Evolutionary conservation across 2,113 vertebrate species (phyloP).

Genomic region (human (Homo sapiens)): GRCh38 chr22:44326501-44327000

Average conservation of each 20-base stretch:
- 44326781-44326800: not conserved
- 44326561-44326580: constrained; percentile 71
- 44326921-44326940: not conserved
- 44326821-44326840: not conserved
- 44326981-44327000: rapidly evolving
- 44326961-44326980: rapidly evolving
- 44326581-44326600: constrained; percentile 57
- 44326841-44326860: not conserved
- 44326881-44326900: not conserved
- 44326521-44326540: not conserved
- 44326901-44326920: not conserved
- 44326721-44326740: rapidly evolving
- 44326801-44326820: not conserved
- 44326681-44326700: not conserved
- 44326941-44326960: rapidly evolving
- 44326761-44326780: not conserved
- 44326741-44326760: not conserved
- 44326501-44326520: constrained; percentile 62
- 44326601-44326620: constrained; percentile 46
- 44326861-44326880: too few relatives aligned
- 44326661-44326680: not conserved
- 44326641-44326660: not conserved
- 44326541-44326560: constrained; percentile 48
- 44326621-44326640: not conserved
- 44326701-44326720: rapidly evolving